Evolutionary conservation across 92 coral and sea anemone genomes (phyloP).

Genomic region (Porites lobata): DNA sequence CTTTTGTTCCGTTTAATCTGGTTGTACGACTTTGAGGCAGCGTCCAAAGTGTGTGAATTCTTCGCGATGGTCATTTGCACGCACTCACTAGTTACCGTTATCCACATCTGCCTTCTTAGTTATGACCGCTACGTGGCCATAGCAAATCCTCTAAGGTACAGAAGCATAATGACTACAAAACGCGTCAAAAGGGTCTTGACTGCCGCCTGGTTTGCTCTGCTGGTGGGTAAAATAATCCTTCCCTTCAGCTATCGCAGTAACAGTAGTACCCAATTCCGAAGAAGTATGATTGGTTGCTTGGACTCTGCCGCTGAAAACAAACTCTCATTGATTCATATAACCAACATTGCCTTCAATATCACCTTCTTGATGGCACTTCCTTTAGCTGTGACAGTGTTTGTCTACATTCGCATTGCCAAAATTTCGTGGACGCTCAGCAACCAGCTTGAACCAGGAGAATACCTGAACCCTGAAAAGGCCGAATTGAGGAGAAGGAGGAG

Average conservation of each 20-base stretch:
- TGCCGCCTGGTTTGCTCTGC: constrained; percentile 67
- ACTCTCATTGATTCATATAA: not conserved
- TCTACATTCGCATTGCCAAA: constrained; percentile 46
- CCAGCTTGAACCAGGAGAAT: constrained; percentile 30
- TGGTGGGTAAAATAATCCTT: not conserved
- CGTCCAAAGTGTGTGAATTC: too few species aligned
- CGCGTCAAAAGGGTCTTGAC: constrained; percentile 48
- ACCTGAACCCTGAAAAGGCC: constrained; percentile 3
- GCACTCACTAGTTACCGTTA: not conserved
- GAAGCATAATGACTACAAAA: constrained; percentile 49
- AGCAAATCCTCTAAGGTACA: constrained; percentile 74
- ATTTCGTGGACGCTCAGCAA: constrained; percentile 47
- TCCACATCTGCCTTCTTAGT: constrained; percentile 80
- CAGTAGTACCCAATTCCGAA: not conserved
- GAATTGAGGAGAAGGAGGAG: constrained; percentile 1
- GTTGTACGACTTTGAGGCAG: not conserved
- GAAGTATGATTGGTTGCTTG: constrained; percentile 25
- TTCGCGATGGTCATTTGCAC: too few species aligned
- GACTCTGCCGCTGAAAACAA: not conserved
- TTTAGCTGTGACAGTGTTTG: constrained; percentile 29
- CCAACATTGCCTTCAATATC: constrained; percentile 24
- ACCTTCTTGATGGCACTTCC: constrained; percentile 24
- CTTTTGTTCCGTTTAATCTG: not conserved
- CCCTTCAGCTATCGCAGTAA: not conserved
- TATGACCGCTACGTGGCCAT: constrained; percentile 87